Base-by-base conservation (phyloP, 2,888 invertebrate species). In the Blomia tropicalis region DNA sequence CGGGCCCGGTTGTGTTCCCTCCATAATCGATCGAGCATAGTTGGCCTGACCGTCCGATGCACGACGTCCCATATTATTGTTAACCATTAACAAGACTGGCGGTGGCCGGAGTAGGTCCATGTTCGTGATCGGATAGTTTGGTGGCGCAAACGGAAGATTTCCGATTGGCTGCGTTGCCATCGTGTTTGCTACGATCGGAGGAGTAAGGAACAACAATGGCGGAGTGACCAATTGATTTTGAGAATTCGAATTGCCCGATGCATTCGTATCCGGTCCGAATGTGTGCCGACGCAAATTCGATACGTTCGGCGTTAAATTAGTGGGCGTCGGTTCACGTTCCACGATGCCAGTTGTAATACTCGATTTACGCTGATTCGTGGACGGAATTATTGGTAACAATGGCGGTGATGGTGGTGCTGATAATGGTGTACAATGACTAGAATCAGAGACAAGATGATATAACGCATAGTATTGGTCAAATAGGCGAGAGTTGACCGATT, bases 11-110 rank as follows among this genome's bases (percentile, higher is more conserved):
- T 53, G 47, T 7, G 53, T 2, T 17, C 29, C 23, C n/a, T 56
- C 53, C 3, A 4, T 17, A 29, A n/a, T 25, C 14, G 43, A 19
- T 31, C 61, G 61, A 5, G 61, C 19, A 43, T 65, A 65, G 36
- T 92, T 91, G 61, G 92, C 91, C 62, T 92, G 92, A 69, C 93
- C 93, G 77, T 93, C 93, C 14, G 91, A 91, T 58, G 92, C 92
- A 69, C 93, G 81, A 43, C 93, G 80, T 32, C 43, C 30, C 51
- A 66, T 53, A 36, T 64, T 63, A 25, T 63, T 64, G 19, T 43
- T 44, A 5, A 59, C 64, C 64, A 64, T 63, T 17, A 63, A 22
- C 4, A 64, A 27, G 4, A 64, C 64, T 17, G 58, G 36, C 14
- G 64, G 64, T 22, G 64, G 64, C 23, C 51, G 27, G 23, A 64